Conservation (phyloP, 2,797 vertebrate genomes). For the Neopelma chrysocephalum region DNA sequence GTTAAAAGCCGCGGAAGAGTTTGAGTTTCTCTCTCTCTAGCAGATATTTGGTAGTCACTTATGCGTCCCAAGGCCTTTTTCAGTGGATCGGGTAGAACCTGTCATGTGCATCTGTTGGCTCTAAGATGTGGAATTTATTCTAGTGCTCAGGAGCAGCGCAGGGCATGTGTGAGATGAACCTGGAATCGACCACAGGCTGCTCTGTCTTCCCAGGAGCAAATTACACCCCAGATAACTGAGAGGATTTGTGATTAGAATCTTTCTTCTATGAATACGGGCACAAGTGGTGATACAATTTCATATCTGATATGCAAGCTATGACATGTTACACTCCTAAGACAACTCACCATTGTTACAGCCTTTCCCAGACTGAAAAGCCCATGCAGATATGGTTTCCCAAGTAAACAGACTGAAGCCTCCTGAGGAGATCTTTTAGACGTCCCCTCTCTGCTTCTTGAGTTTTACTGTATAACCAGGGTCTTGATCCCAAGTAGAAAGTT, state of each 20-base stretch:
- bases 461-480: not conserved
- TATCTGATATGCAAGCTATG: not conserved
- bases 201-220: constrained; percentile 13
- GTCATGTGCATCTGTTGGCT: constrained; percentile 9
- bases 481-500: not conserved
- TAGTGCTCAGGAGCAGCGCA: not conserved
- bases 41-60: constrained; percentile 58
- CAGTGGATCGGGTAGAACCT: constrained; percentile 4
- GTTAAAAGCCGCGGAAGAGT: constrained; percentile 60
- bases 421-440: not conserved
- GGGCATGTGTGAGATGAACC: constrained; percentile 9
- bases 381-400: not conserved
- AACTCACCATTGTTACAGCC: not conserved
- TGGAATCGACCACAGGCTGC: not conserved
- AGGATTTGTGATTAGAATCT: constrained; percentile 7
- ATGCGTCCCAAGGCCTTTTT: constrained; percentile 16
- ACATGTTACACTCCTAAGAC: not conserved
- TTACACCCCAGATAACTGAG: not conserved
- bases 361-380: not conserved
- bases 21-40: constrained; percentile 41
- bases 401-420: not conserved
- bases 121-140: constrained; percentile 14
- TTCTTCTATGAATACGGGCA: not conserved
- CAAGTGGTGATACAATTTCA: not conserved
- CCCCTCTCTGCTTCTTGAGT: not conserved